phyloP scores from a whole-genome alignment of 2,113 vertebrate genomes.

The Phalacrocorax aristotelis region DNA sequence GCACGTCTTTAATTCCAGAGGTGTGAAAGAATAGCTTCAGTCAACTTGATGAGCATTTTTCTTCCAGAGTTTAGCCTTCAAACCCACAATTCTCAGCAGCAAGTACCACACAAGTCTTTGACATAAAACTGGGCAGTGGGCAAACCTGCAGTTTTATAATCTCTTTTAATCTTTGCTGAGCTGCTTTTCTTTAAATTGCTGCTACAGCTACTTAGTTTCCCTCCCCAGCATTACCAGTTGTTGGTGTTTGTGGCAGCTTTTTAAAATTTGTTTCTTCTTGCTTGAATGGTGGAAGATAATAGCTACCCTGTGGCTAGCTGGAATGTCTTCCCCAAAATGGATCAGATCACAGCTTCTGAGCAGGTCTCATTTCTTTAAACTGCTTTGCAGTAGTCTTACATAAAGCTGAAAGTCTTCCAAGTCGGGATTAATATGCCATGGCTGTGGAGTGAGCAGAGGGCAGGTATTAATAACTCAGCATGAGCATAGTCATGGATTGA shows the following conservation, averaged over 20 bases:
- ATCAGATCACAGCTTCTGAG: background rate
- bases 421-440: background rate
- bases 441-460: background rate
- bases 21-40: background rate
- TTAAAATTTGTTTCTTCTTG: background rate
- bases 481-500: background rate
- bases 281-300: background rate
- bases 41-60: background rate
- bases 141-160: background rate
- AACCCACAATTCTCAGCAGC: background rate
- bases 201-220: background rate
- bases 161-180: background rate
- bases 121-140: background rate
- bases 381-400: background rate
- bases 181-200: background rate
- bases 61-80: background rate
- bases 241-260: background rate
- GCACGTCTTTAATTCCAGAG: background rate
- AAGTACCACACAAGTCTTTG: background rate
- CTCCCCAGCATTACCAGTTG: background rate
- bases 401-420: conserved; percentile 16
- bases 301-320: background rate
- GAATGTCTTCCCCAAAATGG: background rate
- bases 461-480: background rate
- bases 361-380: background rate